Evolutionary conservation across 2,888 invertebrate genomes (phyloP), one percentile per base, ranked within the genome.

Genomic region (Nysson spinosus): DNA sequence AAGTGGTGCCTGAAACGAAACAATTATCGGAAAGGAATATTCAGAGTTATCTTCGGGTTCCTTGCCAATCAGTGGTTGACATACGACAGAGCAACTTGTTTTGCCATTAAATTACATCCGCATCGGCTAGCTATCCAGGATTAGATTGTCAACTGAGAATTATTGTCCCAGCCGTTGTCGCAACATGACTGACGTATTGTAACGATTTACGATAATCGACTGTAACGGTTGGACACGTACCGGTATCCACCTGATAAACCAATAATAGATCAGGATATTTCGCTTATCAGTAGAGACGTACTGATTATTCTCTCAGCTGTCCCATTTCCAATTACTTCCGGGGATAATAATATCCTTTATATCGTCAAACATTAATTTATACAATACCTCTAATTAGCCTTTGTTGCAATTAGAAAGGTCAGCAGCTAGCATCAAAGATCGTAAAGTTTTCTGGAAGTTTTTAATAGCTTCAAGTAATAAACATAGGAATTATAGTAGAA

Each of bases 121-220:
- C 74, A 72, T 74, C 61, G 70, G 64, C 55, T 57, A 49, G 74
- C 75, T 56, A 77, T 63, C 69, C 71, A 35, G 77, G 75, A 75
- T 75, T 75, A 75, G 75, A 75, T 77, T 75, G 77, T 75, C 75
- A 77, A 71, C 75, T 55, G 77, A 77, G 75, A 75, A 75, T 75
- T 75, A 75, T 75, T 74, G 71, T 77, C 69, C 55, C 57, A 34
- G 54, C 51, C 47, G 37, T 60, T 68, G 71, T 77, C 75, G 60
- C 65, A 46, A 46, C 75, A 35, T 75, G 75, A 75, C 77, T 75
- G 75, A 75, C 75, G 66, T 69, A 77, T 77, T 77, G 77, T 75
- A 75, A 75, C 75, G 77, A 75, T 75, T 75, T 75, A 75, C 75
- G 75, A 75, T 75, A 75, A 77, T 75, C 75, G 77, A 75, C 77